phyloP scores from a whole-genome alignment of 23 tunicate genomes.

The Trididemnum miniatum region DNA sequence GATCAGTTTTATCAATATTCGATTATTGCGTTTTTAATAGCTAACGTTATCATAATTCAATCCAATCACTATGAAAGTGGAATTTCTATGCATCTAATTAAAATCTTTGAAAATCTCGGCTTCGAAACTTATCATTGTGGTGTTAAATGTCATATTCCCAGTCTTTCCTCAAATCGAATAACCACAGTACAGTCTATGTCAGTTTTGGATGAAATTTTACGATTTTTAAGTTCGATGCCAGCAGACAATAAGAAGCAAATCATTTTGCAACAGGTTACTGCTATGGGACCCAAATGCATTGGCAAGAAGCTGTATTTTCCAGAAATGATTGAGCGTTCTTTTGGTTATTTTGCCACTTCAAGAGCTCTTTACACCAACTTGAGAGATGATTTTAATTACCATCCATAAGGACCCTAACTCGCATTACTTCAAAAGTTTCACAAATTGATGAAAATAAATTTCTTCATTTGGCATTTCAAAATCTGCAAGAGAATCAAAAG shows the following conservation, averaged over 20 bases:
- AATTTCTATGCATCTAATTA: not conserved
- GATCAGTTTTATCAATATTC: too few relatives aligned
- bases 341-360: not conserved
- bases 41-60: not conserved
- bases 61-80: not conserved
- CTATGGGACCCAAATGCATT: not conserved
- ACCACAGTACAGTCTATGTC: not conserved
- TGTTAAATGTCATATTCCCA: not conserved
- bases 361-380: not conserved
- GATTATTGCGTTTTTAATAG: too few relatives aligned
- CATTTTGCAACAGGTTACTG: not conserved
- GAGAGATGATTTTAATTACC: not conserved
- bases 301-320: not conserved
- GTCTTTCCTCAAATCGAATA: not conserved
- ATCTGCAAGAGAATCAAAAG: constrained; percentile 4
- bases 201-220: not conserved
- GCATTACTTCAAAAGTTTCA: constrained; percentile 19
- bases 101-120: not conserved
- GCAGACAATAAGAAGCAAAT: not conserved
- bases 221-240: not conserved
- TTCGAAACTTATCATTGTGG: not conserved
- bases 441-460: constrained; percentile 2
- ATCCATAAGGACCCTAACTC: not conserved
- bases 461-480: not conserved
- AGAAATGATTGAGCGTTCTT: not conserved